phyloP scores from a whole-genome alignment of 2,888 invertebrate species.

The Blastobasis adustella region DNA sequence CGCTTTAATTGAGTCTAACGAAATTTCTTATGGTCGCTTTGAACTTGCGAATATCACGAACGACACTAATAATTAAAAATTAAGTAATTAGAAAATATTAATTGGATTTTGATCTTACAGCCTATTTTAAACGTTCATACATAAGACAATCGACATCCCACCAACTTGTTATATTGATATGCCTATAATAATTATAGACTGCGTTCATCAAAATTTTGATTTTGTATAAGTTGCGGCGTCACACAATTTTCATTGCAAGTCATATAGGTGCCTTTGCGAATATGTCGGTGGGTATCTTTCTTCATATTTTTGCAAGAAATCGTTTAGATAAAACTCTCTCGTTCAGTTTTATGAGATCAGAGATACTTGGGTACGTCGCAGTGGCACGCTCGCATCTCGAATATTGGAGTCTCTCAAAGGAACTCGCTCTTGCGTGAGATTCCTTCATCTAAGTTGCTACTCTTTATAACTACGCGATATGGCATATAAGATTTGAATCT shows the following conservation, averaged over 20 bases:
- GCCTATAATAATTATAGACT: too few relatives aligned
- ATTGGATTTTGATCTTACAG: slow-evolving; percentile 1
- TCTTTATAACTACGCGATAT: slow-evolving; percentile 42
- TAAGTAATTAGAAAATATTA: slow-evolving; percentile 10
- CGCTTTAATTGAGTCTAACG: slow-evolving; percentile 61
- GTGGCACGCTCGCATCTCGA: slow-evolving; percentile 28
- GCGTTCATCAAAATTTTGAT: too few relatives aligned
- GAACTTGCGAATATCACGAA: slow-evolving; percentile 35
- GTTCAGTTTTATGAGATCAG: slow-evolving; percentile 17
- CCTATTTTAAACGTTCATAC: too few relatives aligned
- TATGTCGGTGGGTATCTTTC: too few relatives aligned
- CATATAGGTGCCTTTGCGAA: too few relatives aligned
- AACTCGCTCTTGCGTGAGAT: slow-evolving; percentile 35
- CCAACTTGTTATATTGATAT: too few relatives aligned
- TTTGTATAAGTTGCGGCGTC: too few relatives aligned
- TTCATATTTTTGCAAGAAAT: slow-evolving; percentile 4
- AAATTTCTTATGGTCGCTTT: slow-evolving; percentile 53
- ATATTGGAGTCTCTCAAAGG: slow-evolving; percentile 49
- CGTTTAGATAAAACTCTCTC: slow-evolving; percentile 6
- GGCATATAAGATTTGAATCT: slow-evolving; percentile 51
- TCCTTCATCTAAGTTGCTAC: slow-evolving; percentile 40
- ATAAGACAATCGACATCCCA: too few relatives aligned
- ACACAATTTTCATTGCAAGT: too few relatives aligned
- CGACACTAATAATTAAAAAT: slow-evolving; percentile 21
- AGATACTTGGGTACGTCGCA: slow-evolving; percentile 26